Conservation (phyloP, 2,888 invertebrate genomes). For the Phyllotreta striolata region DNA sequence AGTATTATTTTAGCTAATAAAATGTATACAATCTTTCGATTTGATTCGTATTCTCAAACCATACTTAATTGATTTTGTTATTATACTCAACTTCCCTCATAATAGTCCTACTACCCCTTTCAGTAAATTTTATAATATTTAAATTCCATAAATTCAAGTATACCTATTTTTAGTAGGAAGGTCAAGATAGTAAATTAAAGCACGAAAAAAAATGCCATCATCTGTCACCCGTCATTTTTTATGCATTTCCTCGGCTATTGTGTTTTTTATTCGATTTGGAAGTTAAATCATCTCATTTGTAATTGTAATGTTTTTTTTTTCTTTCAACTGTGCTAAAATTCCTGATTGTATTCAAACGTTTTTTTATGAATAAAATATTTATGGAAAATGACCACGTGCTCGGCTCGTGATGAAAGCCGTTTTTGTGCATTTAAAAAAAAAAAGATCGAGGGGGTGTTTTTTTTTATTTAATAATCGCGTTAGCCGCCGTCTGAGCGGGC, state of each 20-base stretch:
- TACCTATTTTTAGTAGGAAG: neutral
- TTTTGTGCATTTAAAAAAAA: neutral
- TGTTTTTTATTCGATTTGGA: conserved; percentile 37
- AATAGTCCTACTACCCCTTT: too few relatives aligned
- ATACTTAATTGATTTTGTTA: too few relatives aligned
- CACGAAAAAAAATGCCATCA: conserved; percentile 7
- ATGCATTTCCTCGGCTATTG: conserved; percentile 32
- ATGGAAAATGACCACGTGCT: conserved; percentile 40
- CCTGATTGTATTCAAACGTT: conserved; percentile 41
- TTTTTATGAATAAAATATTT: conserved; percentile 43
- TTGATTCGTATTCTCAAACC: too few relatives aligned
- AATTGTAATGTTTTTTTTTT: conserved; percentile 35
- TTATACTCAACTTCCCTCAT: too few relatives aligned
- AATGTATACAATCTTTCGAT: too few relatives aligned
- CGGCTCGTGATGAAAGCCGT: conserved; percentile 23
- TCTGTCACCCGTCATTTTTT: conserved; percentile 18
- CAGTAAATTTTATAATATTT: too few relatives aligned
- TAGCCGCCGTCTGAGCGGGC: conserved; percentile 1
- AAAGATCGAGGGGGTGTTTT: neutral
- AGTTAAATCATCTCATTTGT: conserved; percentile 40
- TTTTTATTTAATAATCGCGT: conserved; percentile 8
- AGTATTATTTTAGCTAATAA: too few relatives aligned
- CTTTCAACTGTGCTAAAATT: conserved; percentile 37
- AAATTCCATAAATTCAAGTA: neutral
- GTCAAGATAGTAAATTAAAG: conserved; percentile 7